These are phyloP conservation scores for Seira musarum DNA, from an alignment of 2,888 invertebrate genomes.

Conservation along the genomic window DNA sequence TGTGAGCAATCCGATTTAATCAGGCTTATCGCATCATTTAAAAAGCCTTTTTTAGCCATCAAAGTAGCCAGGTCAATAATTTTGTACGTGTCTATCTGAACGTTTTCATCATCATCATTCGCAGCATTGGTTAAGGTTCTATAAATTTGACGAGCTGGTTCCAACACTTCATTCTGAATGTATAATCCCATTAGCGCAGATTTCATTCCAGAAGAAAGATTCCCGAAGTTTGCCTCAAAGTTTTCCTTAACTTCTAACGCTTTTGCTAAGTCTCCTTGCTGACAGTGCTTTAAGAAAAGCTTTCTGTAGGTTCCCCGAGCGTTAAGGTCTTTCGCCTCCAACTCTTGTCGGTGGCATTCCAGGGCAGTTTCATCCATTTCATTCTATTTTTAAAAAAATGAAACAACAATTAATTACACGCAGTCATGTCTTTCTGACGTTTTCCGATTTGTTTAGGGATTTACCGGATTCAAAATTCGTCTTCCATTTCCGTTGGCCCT, in stretches of 20 bases:
- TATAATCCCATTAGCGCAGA: conserved; percentile 48
- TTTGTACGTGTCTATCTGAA: conserved; percentile 52
- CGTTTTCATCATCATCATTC: neutral
- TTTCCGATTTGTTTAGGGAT: neutral
- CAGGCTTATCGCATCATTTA: conserved; percentile 27
- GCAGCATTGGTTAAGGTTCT: neutral
- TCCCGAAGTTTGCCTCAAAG: conserved; percentile 47
- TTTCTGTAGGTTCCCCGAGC: conserved; percentile 48
- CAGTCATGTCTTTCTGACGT: no score
- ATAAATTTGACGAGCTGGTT: conserved; percentile 34
- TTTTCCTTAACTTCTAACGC: conserved; percentile 37
- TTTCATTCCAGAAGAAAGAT: conserved; percentile 55
- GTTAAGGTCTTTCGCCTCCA: conserved; percentile 56
- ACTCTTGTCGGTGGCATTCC: conserved; percentile 54
- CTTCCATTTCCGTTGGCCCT: neutral
- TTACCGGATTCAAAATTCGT: neutral
- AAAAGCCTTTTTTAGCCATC: conserved; percentile 35
- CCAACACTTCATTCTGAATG: conserved; percentile 26
- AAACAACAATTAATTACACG: neutral
- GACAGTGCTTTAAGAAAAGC: conserved; percentile 62
- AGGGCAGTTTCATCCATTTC: conserved; percentile 52
- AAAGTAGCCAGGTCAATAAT: conserved; percentile 60
- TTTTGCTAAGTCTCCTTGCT: conserved; percentile 47
- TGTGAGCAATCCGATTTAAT: conserved; percentile 25
- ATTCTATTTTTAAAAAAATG: conserved; percentile 9